These are phyloP conservation scores for Siniperca obscura DNA, from an alignment of 2,797 vertebrate genomes.

Conservation along the genomic window DNA sequence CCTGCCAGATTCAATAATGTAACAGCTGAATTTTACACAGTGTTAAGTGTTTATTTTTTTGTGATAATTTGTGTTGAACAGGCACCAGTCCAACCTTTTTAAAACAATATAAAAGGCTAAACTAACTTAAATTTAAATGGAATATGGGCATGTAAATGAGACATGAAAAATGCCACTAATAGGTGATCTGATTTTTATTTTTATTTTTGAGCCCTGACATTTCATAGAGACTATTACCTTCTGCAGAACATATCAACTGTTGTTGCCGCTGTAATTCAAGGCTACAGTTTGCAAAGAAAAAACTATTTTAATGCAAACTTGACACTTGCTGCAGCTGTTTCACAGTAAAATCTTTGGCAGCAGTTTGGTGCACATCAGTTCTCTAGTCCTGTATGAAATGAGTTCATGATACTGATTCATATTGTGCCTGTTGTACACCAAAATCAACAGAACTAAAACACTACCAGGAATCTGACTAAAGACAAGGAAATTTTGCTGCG, in stretches of 20 bases:
- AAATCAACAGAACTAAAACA: not conserved
- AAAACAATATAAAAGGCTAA: not conserved
- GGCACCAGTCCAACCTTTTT: not conserved
- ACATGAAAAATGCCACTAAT: not conserved
- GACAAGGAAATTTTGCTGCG: not conserved
- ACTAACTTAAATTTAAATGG: not conserved
- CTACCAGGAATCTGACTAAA: not conserved
- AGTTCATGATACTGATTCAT: not conserved
- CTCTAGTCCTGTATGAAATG: not conserved
- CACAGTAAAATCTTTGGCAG: not conserved
- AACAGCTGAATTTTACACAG: not conserved
- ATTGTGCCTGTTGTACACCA: not conserved
- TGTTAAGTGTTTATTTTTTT: not conserved
- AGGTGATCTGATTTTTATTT: not conserved
- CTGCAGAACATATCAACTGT: not conserved
- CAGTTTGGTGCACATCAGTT: not conserved
- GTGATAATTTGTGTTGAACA: not conserved
- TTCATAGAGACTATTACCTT: not conserved
- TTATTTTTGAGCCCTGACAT: not conserved
- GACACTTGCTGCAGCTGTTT: not conserved
- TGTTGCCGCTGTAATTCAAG: not conserved
- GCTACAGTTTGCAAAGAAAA: not conserved
- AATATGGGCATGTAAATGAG: no score
- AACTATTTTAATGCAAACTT: not conserved
- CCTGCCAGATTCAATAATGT: constrained; percentile 1